These are phyloP conservation scores for Philereme transversata DNA, from an alignment of 2,888 invertebrate species.

Conservation along the genomic window DNA sequence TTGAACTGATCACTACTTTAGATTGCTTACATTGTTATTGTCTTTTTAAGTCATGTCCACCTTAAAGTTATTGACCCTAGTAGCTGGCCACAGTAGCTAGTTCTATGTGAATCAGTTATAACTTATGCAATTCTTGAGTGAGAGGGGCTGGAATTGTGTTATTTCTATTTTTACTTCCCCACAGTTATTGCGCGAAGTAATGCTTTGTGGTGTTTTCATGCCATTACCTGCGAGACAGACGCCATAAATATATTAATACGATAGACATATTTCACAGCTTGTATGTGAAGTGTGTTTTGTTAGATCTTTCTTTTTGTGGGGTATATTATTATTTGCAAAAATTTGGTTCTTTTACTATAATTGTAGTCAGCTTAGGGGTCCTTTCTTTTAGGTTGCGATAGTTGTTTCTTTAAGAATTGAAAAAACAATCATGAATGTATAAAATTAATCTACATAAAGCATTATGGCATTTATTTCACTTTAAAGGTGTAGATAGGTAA, in stretches of 20 bases:
- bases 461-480: too few species aligned
- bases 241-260: constrained; percentile 78
- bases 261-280: constrained; percentile 61
- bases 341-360: too few species aligned
- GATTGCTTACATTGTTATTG: too few species aligned
- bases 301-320: constrained; percentile 16
- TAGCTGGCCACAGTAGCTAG: constrained; percentile 23
- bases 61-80: not conserved
- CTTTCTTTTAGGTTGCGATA: too few species aligned
- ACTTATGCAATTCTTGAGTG: constrained; percentile 61
- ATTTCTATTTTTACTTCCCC: constrained; percentile 68
- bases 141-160: constrained; percentile 61
- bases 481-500: too few species aligned
- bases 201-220: constrained; percentile 77
- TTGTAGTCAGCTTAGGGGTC: too few species aligned
- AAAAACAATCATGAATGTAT: too few species aligned
- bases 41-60: too few species aligned
- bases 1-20: too few species aligned
- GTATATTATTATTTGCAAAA: not conserved
- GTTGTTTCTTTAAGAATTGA: too few species aligned
- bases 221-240: constrained; percentile 80
- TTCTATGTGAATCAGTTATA: constrained; percentile 40
- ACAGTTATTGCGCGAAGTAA: constrained; percentile 62
- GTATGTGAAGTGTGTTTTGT: constrained; percentile 30
- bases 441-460: too few species aligned